Base-by-base conservation (phyloP, 2,113 vertebrate genomes). In the Carlito syrichta region DNA sequence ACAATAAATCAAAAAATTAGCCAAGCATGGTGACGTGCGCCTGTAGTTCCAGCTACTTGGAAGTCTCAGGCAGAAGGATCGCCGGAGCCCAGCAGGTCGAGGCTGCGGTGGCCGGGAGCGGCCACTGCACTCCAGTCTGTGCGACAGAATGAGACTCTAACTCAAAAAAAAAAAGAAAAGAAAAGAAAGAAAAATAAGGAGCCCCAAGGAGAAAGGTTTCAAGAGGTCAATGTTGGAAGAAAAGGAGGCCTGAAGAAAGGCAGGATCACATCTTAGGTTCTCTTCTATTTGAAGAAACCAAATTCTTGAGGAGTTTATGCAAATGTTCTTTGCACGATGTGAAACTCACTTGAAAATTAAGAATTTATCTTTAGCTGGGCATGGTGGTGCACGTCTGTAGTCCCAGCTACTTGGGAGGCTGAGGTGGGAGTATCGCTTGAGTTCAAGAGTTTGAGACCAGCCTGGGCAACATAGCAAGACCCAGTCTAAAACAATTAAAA, bases 331-430 rank as follows among this genome's bases (percentile, higher is more conserved):
- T 89, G 38, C 22, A 63, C 94, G 84, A 58, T 78, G n/a, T 92
- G 76, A 89, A 91, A 94, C 32, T 71, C 35, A 50, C 69, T 89
- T 74, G 52, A 87, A 94, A 95, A 83, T 82, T 25, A 76, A 95
- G 89, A 58, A 8, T 82, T 5, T 7, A 27, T 74, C 43, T 74
- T 74, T 30, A 43, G 71, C 27, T 30, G 43, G 43, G 71, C 43
- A 16, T 25, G 17, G 71, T 74, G 71, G 43, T 43, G 30, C 27
- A 48, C 25, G 30, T 43, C 71, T 48, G 25, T 32, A 74, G 43
- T 48, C 71, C 71, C 38, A 74, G 71, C 43, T 45, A 43, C 43
- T 74, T 43, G 27, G 71, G 71, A 74, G 71, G 43, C 71, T 27
- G 25, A 74, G 43, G 14, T 14, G 13, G 43, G 71, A 74, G 25